phyloP scores from a whole-genome alignment of 2,888 invertebrate genomes.

The Steinernema hermaphroditum region DNA sequence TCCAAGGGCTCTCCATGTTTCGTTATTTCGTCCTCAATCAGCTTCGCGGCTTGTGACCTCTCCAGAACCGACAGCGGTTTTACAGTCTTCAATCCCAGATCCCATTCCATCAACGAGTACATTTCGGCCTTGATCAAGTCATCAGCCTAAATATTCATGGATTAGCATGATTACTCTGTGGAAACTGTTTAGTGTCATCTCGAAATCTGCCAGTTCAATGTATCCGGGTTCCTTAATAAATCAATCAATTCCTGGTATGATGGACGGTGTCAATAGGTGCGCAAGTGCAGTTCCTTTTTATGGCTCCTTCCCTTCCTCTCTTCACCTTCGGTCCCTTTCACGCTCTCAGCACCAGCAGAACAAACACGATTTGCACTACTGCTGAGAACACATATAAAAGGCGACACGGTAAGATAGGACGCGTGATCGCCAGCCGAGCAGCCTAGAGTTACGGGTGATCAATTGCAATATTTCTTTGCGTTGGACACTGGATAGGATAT shows the following conservation, averaged over 20 bases:
- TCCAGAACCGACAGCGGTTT: constrained; percentile 45
- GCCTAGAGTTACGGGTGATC: constrained; percentile 24
- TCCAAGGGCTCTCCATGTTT: constrained; percentile 46
- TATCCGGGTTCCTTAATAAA: not conserved
- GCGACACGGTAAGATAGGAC: not conserved
- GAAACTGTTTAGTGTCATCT: no score
- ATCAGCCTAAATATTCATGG: constrained; percentile 55
- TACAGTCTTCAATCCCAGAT: constrained; percentile 50
- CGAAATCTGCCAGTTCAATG: no score
- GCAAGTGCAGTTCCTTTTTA: constrained; percentile 17
- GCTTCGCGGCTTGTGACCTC: constrained; percentile 50
- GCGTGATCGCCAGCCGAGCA: not conserved
- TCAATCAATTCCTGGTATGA: not conserved
- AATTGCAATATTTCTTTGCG: not conserved
- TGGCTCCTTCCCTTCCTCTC: not conserved
- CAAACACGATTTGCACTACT: constrained; percentile 19
- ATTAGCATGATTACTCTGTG: no score
- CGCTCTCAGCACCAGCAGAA: not conserved
- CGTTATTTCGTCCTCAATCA: constrained; percentile 42
- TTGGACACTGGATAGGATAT: not conserved
- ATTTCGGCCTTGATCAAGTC: constrained; percentile 70
- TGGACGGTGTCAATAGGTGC: constrained; percentile 11
- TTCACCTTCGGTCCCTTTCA: not conserved
- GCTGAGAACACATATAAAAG: constrained; percentile 21
- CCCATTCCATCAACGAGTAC: constrained; percentile 59